These are phyloP conservation scores for Bovichtus diacanthus DNA, from an alignment of 2,797 vertebrate species.

Conservation along the genomic window DNA sequence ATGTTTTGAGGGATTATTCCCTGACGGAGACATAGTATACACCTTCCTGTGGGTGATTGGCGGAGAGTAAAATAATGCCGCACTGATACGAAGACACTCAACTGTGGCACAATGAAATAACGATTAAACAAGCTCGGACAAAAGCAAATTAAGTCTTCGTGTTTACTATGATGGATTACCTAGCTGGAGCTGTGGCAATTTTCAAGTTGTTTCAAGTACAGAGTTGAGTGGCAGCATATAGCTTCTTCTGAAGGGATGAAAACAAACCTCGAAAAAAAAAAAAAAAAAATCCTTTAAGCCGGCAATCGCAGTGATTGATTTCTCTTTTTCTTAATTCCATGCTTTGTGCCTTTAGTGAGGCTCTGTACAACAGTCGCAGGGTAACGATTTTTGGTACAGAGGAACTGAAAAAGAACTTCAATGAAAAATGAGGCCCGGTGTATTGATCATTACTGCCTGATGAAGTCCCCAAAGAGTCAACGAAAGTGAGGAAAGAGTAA, in stretches of 20 bases:
- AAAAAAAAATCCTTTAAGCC: conserved; percentile 41
- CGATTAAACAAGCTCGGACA: conserved; percentile 67
- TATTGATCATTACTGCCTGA: conserved; percentile 19
- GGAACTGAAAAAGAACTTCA: background rate
- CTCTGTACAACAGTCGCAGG: background rate
- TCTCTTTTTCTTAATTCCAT: conserved; percentile 37
- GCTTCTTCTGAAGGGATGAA: conserved; percentile 40
- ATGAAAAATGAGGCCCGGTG: conserved; percentile 3
- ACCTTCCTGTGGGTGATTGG: conserved; percentile 47
- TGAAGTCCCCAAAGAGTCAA: conserved; percentile 15
- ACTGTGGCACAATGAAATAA: conserved; percentile 61
- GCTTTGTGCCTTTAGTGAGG: conserved; percentile 15
- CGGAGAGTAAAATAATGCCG: conserved; percentile 45
- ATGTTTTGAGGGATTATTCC: conserved; percentile 37
- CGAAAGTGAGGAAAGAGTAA: background rate
- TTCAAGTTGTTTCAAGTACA: conserved; percentile 58
- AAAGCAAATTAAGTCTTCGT: conserved; percentile 59
- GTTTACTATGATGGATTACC: conserved; percentile 72
- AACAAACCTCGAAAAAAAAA: conserved; percentile 35
- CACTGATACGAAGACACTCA: conserved; percentile 60
- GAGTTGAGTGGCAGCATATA: conserved; percentile 57
- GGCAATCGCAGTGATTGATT: conserved; percentile 57
- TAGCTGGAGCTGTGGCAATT: conserved; percentile 29
- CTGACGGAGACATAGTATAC: background rate
- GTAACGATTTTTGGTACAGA: conserved; percentile 22